These are phyloP conservation scores for Gallinago undulata DNA, from an alignment of 2,113 vertebrate genomes.

Conservation along the genomic window DNA sequence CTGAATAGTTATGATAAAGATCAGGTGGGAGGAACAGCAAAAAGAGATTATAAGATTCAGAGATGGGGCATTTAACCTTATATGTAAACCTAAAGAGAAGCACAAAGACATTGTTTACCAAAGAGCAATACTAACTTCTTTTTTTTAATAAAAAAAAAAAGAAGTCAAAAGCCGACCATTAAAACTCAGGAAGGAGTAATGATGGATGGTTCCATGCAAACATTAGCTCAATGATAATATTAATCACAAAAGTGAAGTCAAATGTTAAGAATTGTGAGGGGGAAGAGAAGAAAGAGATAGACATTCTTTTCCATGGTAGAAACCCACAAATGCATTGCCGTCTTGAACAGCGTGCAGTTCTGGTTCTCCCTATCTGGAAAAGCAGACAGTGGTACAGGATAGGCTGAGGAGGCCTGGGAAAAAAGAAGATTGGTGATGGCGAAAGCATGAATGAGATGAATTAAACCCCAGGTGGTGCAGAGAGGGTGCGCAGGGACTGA, in stretches of 20 bases:
- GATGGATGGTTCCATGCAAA: neutral
- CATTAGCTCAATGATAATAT: neutral
- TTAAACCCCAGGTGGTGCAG: neutral
- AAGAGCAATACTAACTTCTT: neutral
- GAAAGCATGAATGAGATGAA: neutral
- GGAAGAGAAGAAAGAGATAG: neutral
- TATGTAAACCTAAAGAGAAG: neutral
- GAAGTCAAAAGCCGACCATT: neutral
- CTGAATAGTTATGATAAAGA: neutral
- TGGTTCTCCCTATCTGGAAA: neutral
- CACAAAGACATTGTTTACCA: neutral
- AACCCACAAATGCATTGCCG: fast-evolving
- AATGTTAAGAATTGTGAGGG: neutral
- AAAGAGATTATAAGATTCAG: neutral
- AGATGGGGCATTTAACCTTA: neutral
- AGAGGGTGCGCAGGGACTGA: neutral
- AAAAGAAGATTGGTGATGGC: neutral
- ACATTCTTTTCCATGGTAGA: neutral
- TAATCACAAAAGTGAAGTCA: neutral
- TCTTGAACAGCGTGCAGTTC: neutral
- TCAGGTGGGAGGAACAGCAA: neutral
- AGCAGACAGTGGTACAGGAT: neutral
- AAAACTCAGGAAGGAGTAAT: neutral
- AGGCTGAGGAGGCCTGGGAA: neutral
- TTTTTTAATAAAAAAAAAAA: neutral